Evolutionary conservation across 2,797 vertebrate species (phyloP).

Genomic region (Acomys russatus): DNA sequence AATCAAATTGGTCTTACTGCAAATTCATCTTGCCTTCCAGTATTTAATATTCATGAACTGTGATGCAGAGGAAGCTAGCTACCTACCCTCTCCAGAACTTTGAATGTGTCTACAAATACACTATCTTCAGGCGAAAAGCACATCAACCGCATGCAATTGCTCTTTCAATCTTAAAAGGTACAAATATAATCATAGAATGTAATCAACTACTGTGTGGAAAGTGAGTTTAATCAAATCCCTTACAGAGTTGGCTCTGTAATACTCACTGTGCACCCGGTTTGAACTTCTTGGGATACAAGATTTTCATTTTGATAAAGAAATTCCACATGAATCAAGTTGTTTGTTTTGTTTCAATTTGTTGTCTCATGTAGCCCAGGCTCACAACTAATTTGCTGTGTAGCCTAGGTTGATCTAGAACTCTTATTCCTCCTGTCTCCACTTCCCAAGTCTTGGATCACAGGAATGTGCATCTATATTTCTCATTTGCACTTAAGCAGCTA

Average conservation of each 20-base stretch:
- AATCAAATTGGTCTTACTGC: background rate
- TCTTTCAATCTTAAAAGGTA: constrained; percentile 1
- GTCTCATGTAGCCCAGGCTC: background rate
- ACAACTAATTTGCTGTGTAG: background rate
- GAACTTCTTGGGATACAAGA: background rate
- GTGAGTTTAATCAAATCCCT: background rate
- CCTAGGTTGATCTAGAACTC: background rate
- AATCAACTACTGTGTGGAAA: background rate
- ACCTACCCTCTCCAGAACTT: background rate
- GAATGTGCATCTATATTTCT: background rate
- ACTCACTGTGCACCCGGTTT: background rate
- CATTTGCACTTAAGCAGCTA: background rate
- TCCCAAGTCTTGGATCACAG: too few species aligned
- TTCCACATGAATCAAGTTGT: background rate
- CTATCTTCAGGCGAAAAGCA: constrained; percentile 6
- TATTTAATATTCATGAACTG: constrained; percentile 70
- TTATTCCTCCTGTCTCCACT: too few species aligned
- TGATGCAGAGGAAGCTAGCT: constrained; percentile 22
- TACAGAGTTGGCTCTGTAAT: background rate
- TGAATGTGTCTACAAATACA: constrained; percentile 43
- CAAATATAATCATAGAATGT: background rate
- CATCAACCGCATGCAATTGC: background rate
- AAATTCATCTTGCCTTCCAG: constrained; percentile 64
- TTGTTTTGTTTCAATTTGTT: background rate
- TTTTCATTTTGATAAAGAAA: constrained; percentile 40